Base-by-base conservation (phyloP, 2,888 invertebrate species). In the Leuctra nigra region DNA sequence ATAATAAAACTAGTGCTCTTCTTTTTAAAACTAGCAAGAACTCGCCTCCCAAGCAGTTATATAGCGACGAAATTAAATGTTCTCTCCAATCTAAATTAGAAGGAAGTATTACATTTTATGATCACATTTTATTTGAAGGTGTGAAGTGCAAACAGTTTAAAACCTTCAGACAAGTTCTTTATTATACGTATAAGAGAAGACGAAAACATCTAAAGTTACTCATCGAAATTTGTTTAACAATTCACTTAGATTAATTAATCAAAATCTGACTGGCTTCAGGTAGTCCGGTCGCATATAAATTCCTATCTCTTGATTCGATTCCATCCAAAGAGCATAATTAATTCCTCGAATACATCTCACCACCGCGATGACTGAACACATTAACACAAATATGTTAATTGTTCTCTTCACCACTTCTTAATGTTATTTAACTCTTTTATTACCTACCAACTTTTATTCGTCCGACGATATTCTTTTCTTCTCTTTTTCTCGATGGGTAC, bases 301-400 rank as follows among this genome's bases (percentile, higher is more conserved):
- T 41, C 41, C 18, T 29, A 20, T 23, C 23, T 44, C 11, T 20
- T 22, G 16, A 50, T 50, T 50, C 22, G 50, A 50, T 50, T 50
- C n/a, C 50, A 29, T 35, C 22, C 11, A 9, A 22, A 2, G 6
- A 33, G 14, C 7, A 20, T 50, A 50, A 50, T 50, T 50, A 50
- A 50, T 50, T 50, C 50, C 20, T 50, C 22, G 50, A 22, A 50
- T 14, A 29, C 29, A 29, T 11, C 29, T 29, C 6, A 7, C 6
- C 29, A 29, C 6, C 11, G 7, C 29, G 41, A 52, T 55, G 55
- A 58, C 55, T 58, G 44, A 55, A 41, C 53, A 44, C 48, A 55
- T 58, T 58, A 58, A 58, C 58, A 58, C 55, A 55, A 50, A 58
- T 58, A 50, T 55, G 58, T 55, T 55, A 58, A 55, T 55, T 58